These are phyloP conservation scores for Styela clava DNA, from an alignment of 23 tunicate genomes.

Conservation along the genomic window DNA sequence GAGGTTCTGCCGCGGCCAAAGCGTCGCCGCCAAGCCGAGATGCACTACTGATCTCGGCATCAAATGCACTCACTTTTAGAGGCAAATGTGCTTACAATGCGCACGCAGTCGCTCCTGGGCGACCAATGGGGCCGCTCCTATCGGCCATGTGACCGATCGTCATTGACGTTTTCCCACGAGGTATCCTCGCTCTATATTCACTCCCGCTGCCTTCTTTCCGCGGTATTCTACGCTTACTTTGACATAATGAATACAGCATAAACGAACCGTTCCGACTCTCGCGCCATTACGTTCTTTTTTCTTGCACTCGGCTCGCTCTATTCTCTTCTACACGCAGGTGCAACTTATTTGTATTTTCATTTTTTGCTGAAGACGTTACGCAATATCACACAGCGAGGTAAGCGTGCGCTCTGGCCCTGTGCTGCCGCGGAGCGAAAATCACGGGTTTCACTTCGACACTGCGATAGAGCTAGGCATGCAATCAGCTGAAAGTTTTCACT, in stretches of 20 bases:
- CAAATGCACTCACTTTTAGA: neutral
- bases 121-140: neutral
- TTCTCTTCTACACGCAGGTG: neutral
- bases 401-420: neutral
- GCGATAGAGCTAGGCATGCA: too few relatives aligned
- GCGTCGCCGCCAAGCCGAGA: neutral
- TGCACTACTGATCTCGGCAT: neutral
- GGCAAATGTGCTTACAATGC: conserved; percentile 7
- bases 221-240: neutral
- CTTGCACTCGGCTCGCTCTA: neutral
- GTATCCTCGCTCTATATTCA: conserved; percentile 10
- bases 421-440: neutral
- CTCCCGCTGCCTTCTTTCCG: conserved; percentile 1
- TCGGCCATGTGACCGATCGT: conserved; percentile 14
- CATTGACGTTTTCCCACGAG: conserved; percentile 27
- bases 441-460: too few relatives aligned
- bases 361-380: neutral
- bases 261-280: neutral
- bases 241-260: neutral
- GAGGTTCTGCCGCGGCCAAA: too few relatives aligned
- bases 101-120: neutral
- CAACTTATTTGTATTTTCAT: neutral
- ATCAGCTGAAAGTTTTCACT: too few relatives aligned
- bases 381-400: neutral
- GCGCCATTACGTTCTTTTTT: conserved; percentile 1